Percentiles rank a stretch among this genome's conserved stretches.
phyloP scores from a whole-genome alignment of 2,797 vertebrate species.

The Ceryle rudis region DNA sequence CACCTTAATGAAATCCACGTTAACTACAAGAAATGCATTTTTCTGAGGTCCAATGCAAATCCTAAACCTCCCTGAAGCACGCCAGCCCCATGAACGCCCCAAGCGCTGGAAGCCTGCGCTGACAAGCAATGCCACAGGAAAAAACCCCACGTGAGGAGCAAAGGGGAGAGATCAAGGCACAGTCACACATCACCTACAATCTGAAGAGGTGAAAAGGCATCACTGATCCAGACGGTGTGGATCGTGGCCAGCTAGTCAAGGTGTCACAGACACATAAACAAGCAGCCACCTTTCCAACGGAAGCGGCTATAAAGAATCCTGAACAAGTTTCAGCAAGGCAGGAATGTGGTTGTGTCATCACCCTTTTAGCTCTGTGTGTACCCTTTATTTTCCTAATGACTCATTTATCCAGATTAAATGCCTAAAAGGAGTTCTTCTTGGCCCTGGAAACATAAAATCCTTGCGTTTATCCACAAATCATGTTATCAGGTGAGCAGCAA shows the following conservation, averaged over 20 bases:
- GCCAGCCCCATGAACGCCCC: not conserved
- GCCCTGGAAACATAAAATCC: not conserved
- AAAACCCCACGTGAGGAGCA: not conserved
- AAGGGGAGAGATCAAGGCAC: not conserved
- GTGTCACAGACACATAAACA: constrained; percentile 43
- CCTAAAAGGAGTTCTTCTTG: constrained; percentile 29
- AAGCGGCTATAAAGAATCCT: constrained; percentile 40
- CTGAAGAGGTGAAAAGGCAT: not conserved
- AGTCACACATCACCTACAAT: fast-evolving
- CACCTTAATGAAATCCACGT: not conserved
- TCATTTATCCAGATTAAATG: constrained; percentile 46
- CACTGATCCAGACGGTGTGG: not conserved
- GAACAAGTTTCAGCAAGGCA: constrained; percentile 65
- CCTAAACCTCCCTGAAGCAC: not conserved
- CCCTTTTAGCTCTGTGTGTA: constrained; percentile 10
- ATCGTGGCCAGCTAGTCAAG: not conserved
- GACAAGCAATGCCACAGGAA: not conserved
- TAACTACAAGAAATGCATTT: not conserved
- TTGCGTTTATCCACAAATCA: not conserved
- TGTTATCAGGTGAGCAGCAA: not conserved
- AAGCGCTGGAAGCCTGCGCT: not conserved
- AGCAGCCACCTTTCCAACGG: constrained; percentile 32
- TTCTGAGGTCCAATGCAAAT: not conserved
- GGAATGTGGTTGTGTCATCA: constrained; percentile 57
- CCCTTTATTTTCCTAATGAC: constrained; percentile 43